These are phyloP conservation scores for Anniella stebbinsi DNA, from an alignment of 2,797 vertebrate genomes.

Conservation along the genomic window DNA sequence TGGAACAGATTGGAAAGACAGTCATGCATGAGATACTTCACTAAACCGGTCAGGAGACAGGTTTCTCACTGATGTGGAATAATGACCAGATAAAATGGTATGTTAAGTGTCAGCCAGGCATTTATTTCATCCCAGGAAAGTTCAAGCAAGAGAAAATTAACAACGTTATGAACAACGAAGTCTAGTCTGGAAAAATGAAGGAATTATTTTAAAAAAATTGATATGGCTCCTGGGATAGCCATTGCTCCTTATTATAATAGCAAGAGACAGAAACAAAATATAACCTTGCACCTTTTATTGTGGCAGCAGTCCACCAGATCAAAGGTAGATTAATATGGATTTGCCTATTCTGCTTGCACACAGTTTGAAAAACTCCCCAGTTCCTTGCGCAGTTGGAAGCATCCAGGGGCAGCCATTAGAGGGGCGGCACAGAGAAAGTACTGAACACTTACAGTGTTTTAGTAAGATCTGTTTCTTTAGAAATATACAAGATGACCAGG, in stretches of 20 bases:
- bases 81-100: conserved; percentile 65
- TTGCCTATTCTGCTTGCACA: background rate
- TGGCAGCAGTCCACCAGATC: background rate
- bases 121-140: conserved; percentile 58
- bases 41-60: conserved; percentile 71
- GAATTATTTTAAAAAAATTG: background rate
- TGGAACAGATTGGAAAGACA: conserved; percentile 70
- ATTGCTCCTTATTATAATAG: background rate
- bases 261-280: background rate
- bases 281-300: background rate
- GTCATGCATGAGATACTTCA: conserved; percentile 69
- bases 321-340: background rate
- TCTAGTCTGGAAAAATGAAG: conserved; percentile 23
- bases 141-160: conserved; percentile 48
- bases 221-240: background rate
- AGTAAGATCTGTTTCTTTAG: background rate
- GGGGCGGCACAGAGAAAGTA: background rate
- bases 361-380: background rate
- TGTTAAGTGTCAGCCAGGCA: conserved; percentile 42
- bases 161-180: conserved; percentile 35
- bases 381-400: background rate
- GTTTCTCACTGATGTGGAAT: conserved; percentile 68
- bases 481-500: background rate
- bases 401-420: background rate
- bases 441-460: background rate